phyloP scores from a whole-genome alignment of 2,113 vertebrate species.

The Pelobates fuscus region DNA sequence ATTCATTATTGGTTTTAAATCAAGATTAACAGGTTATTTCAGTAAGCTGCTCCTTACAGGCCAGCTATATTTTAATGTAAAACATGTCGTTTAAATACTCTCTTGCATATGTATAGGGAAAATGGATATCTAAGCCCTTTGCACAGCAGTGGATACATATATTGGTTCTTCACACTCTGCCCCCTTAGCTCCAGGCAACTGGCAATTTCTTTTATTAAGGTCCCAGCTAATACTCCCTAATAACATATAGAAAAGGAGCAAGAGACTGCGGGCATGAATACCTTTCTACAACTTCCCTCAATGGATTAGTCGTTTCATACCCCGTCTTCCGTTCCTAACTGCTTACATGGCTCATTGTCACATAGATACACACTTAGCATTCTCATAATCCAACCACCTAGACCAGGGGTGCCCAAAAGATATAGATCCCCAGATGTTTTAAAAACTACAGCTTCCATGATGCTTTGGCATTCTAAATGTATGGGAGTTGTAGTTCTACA shows the following conservation, averaged over 20 bases:
- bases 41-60: too few species aligned
- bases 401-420: too few species aligned
- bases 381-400: too few species aligned
- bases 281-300: conserved; percentile 32
- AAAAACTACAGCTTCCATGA: too few species aligned
- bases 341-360: too few species aligned
- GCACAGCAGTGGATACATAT: neutral
- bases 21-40: too few species aligned
- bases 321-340: too few species aligned
- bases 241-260: neutral
- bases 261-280: neutral
- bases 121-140: neutral
- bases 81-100: neutral
- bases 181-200: neutral
- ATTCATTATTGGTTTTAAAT: too few species aligned
- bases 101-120: neutral
- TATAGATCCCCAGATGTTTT: too few species aligned
- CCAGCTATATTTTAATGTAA: neutral
- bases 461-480: too few species aligned
- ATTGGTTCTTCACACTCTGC: neutral
- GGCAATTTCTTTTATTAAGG: neutral
- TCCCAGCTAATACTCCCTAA: conserved; percentile 35
- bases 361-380: too few species aligned
- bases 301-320: conserved; percentile 33
- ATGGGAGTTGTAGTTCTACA: too few species aligned